These are phyloP conservation scores for Actias luna DNA, from an alignment of 2,888 invertebrate genomes.

Conservation along the genomic window DNA sequence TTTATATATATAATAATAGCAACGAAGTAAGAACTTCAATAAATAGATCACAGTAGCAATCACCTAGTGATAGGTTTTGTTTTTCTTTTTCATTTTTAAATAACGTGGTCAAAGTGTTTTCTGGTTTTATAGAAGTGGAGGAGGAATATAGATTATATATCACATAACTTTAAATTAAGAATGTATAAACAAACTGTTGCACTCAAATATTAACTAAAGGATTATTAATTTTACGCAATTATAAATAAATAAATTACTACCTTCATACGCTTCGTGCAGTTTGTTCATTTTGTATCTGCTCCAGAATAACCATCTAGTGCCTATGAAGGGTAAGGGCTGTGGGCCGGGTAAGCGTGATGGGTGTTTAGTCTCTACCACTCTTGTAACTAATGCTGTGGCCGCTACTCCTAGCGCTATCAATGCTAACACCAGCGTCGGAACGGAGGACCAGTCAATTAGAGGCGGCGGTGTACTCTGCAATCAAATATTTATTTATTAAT, in stretches of 20 bases:
- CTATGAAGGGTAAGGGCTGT: slow-evolving; percentile 85
- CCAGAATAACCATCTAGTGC: slow-evolving; percentile 91
- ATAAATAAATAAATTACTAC: slow-evolving; percentile 60
- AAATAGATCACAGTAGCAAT: neutral
- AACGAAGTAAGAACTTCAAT: too few species aligned
- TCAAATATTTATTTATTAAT: slow-evolving; percentile 21
- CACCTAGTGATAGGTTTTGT: neutral
- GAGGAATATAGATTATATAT: too few species aligned
- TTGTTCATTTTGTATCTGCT: slow-evolving; percentile 86
- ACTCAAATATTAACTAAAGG: neutral
- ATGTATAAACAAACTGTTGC: too few species aligned
- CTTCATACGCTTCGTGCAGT: slow-evolving; percentile 90
- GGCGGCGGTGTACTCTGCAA: slow-evolving; percentile 61
- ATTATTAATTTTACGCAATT: neutral
- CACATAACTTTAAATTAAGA: too few species aligned
- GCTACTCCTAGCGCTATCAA: slow-evolving; percentile 54
- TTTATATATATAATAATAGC: too few species aligned
- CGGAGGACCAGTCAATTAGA: slow-evolving; percentile 68
- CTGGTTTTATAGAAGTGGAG: too few species aligned
- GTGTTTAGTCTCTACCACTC: slow-evolving; percentile 48
- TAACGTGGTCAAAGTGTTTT: neutral
- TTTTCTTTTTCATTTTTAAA: neutral
- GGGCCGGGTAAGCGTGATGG: slow-evolving; percentile 86
- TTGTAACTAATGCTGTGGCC: slow-evolving; percentile 52
- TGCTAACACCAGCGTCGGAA: slow-evolving; percentile 64